phyloP scores from a whole-genome alignment of 2,888 invertebrate species.

The Epistrophe grossulariae region DNA sequence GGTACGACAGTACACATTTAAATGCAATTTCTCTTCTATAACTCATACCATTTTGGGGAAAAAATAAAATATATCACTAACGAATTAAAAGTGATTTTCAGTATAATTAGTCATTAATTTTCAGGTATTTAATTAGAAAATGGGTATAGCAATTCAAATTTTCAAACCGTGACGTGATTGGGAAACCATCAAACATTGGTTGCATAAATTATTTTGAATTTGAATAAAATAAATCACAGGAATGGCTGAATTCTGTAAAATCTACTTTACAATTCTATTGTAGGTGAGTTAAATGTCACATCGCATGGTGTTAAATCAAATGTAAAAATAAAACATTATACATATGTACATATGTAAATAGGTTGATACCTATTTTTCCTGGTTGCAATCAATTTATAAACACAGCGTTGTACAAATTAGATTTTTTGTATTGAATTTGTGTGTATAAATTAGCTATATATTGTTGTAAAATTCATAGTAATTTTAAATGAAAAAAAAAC shows the following conservation, averaged over 20 bases:
- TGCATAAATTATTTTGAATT: conserved; percentile 15
- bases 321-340: not conserved
- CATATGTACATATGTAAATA: too few species aligned
- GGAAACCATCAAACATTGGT: conserved; percentile 2
- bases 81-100: not conserved
- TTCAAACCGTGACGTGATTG: not conserved
- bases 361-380: not conserved
- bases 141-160: not conserved
- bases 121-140: conserved; percentile 14
- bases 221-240: not conserved
- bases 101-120: conserved; percentile 15
- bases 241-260: not conserved
- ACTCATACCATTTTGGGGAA: too few species aligned
- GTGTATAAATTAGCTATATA: too few species aligned
- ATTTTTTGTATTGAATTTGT: too few species aligned
- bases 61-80: too few species aligned
- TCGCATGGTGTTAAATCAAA: not conserved
- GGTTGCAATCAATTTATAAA: not conserved
- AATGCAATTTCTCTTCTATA: too few species aligned
- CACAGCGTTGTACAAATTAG: too few species aligned
- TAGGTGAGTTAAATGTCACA: not conserved
- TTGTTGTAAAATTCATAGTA: too few species aligned
- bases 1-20: too few species aligned
- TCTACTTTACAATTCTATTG: not conserved
- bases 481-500: too few species aligned